Percentiles rank a stretch among this genome's conserved stretches.
These are phyloP conservation scores for Mohoua ochrocephala DNA, from an alignment of 2,113 vertebrate genomes.

Conservation along the genomic window DNA sequence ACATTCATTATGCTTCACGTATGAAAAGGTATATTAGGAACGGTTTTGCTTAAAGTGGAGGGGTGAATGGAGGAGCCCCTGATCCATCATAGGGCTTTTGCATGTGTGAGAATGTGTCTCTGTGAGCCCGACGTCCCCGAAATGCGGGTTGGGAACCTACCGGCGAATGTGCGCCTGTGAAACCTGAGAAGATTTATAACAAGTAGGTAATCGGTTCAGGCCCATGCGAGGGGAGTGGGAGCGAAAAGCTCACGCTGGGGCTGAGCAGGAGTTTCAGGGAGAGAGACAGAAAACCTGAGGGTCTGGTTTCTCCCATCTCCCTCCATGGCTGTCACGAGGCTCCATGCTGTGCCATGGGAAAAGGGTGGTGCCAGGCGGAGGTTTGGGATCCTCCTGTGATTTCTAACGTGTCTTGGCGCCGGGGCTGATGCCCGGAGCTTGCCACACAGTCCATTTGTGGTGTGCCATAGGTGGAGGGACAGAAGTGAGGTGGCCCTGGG, in stretches of 20 bases:
- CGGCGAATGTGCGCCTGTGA: conserved; percentile 73
- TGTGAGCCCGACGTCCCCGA: conserved; percentile 29
- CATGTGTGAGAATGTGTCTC: conserved; percentile 41
- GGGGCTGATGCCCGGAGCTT: not conserved
- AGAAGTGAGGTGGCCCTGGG: not conserved
- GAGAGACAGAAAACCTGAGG: conserved; percentile 20
- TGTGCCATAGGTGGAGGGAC: not conserved
- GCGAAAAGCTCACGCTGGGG: conserved; percentile 69
- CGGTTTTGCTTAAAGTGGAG: conserved; percentile 49
- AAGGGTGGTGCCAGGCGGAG: not conserved
- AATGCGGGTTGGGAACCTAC: conserved; percentile 47
- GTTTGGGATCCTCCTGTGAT: not conserved
- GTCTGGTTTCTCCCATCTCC: conserved; percentile 57
- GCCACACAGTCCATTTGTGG: accelerated
- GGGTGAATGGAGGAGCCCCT: conserved; percentile 43
- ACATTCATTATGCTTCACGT: conserved; percentile 60
- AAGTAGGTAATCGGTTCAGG: conserved; percentile 80
- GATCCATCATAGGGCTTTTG: conserved; percentile 43
- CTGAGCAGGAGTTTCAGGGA: conserved; percentile 23
- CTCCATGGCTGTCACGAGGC: not conserved
- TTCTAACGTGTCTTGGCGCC: not conserved
- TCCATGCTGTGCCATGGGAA: not conserved
- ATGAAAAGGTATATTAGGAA: conserved; percentile 57
- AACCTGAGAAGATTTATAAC: conserved; percentile 84
- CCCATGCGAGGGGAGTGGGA: conserved; percentile 50